phyloP scores from a whole-genome alignment of 2,797 vertebrate genomes.

The Sphaeramia orbicularis region DNA sequence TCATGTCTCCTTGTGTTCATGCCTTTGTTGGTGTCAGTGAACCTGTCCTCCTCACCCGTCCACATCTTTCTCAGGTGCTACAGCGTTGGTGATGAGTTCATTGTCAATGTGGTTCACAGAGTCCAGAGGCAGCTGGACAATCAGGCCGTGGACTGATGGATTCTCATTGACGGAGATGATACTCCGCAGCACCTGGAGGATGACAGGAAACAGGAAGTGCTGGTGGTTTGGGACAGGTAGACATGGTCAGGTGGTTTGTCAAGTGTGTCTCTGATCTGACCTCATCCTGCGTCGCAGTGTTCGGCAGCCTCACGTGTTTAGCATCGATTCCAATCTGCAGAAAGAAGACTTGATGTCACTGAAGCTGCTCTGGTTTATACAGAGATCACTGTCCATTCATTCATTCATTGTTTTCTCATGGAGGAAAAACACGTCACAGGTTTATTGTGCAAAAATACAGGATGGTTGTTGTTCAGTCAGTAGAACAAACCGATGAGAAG shows the following conservation, averaged over 20 bases:
- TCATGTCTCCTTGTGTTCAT: too few relatives aligned
- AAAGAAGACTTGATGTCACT: neutral
- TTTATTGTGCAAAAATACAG: too few relatives aligned
- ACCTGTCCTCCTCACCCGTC: slow-evolving; percentile 88
- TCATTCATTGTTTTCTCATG: too few relatives aligned
- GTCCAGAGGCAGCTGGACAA: slow-evolving; percentile 95
- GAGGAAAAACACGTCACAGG: too few relatives aligned
- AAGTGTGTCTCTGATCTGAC: slow-evolving; percentile 70
- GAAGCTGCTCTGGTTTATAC: too few relatives aligned
- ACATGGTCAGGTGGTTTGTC: accelerated
- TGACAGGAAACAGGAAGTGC: slow-evolving; percentile 4
- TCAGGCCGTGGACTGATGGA: slow-evolving; percentile 89
- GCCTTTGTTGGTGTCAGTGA: too few relatives aligned
- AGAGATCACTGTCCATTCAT: too few relatives aligned
- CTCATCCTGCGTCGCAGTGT: slow-evolving; percentile 88
- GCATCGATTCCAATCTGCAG: slow-evolving; percentile 93
- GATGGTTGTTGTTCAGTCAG: too few relatives aligned
- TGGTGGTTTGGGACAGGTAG: accelerated
- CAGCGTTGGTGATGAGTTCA: slow-evolving; percentile 89
- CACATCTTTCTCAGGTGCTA: slow-evolving; percentile 93
- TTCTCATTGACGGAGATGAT: slow-evolving; percentile 89
- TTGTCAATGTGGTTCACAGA: slow-evolving; percentile 87
- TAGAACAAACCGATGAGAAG: too few relatives aligned
- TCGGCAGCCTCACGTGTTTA: slow-evolving; percentile 91
- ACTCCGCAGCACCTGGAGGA: slow-evolving; percentile 86